Evolutionary conservation across 2,888 invertebrate genomes (phyloP).

Genomic region (Allacma fusca): DNA sequence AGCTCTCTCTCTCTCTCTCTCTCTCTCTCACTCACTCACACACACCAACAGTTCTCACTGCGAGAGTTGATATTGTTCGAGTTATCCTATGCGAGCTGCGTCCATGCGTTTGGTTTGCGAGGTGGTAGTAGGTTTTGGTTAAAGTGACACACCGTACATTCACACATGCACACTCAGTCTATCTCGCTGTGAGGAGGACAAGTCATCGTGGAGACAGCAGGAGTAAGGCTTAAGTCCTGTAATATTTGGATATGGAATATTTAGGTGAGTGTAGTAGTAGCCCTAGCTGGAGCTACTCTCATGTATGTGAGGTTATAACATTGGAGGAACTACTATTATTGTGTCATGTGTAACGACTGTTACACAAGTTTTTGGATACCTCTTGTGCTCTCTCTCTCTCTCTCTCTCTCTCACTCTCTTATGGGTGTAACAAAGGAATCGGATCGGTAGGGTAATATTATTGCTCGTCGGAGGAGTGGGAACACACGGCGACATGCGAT

Average conservation of each 20-base stretch:
- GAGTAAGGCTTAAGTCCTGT: too few species aligned
- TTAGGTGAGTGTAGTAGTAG: not conserved
- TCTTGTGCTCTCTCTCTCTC: constrained; percentile 32
- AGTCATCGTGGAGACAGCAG: too few species aligned
- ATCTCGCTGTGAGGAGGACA: too few species aligned
- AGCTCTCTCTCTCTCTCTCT: constrained; percentile 3
- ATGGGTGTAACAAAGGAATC: constrained; percentile 14
- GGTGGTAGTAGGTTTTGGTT: not conserved
- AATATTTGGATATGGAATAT: too few species aligned
- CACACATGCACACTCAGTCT: too few species aligned
- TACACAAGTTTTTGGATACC: constrained; percentile 15
- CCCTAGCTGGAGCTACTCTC: not conserved
- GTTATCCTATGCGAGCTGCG: too few species aligned
- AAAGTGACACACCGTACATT: too few species aligned
- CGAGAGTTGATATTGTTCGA: constrained; percentile 17
- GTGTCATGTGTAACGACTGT: constrained; percentile 3
- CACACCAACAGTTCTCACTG: not conserved
- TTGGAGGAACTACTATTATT: constrained; percentile 1
- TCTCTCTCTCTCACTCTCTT: constrained; percentile 38
- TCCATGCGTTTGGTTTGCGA: not conserved
- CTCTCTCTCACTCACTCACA: constrained; percentile 17
- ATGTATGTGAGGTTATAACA: constrained; percentile 2
- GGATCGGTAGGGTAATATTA: constrained; percentile 43
- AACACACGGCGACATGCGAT: constrained; percentile 60
- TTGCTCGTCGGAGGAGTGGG: constrained; percentile 40